Evolutionary conservation across 2,797 vertebrate species (phyloP), one percentile per base, ranked within the genome.

Genomic region (Chanos chanos): DNA sequence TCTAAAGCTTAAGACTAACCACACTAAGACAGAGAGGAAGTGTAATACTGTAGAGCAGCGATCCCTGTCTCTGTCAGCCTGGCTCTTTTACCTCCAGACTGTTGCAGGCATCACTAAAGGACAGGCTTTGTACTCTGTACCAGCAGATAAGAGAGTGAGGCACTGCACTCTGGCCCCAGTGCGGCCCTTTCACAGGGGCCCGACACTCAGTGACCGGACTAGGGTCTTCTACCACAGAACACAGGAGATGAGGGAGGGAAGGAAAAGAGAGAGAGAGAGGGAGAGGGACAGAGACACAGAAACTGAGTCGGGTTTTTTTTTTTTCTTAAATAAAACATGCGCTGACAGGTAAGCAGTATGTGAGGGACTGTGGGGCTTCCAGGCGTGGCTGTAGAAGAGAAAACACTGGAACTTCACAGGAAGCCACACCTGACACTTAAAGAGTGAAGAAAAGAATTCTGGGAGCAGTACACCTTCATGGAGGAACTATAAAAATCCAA

Each of bases 61-160:
- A n/a, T n/a, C n/a, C n/a, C n/a, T 45, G 39, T 76, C 62, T 74
- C 40, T 40, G 28, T 19, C 79, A 78, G 73, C 79, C 83, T 81
- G 81, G 80, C 78, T 86, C 70, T 75, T 86, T 92, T 94, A 94
- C 92, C 90, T 94, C 90, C 68, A 89, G 83, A 80, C 89, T 89
- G 75, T 83, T 87, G 88, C 89, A 89, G 87, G 86, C 87, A 86
- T 91, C 91, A 90, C 90, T 86, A 91, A 92, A 89, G 86, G 88
- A 91, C 81, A 91, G 86, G 85, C 86, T 92, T 85, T 91, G 89
- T 84, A 88, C 85, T 85, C 87, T 87, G 86, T 91, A 91, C 91
- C 91, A 91, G 90, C 88, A 90, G 87, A 92, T 87, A 87, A 86
- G 84, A 84, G 86, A 88, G 78, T 91, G 84, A 86, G 91, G 85